Evolutionary conservation across 1,140 invertebrate species (phyloP), one percentile per base, ranked within the genome.

Genomic region (Venustaconcha ellipsiformis): DNA sequence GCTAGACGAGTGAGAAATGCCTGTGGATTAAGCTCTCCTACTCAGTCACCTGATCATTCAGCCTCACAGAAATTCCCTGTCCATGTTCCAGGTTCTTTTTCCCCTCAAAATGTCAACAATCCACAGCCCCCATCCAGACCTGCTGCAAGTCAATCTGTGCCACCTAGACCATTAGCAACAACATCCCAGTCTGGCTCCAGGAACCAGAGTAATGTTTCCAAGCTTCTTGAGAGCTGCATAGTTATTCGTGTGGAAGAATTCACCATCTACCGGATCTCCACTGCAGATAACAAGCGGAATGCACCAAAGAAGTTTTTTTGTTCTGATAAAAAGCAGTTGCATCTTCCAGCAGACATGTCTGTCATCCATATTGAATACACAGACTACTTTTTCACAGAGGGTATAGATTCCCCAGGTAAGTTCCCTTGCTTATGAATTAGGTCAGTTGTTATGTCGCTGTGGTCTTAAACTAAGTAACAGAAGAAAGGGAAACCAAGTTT

Each of bases 341-440:
- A 94, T 66, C 92, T 98, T 80, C 97, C 97, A 14, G 93, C 94
- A 60, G 96, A 98, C 86, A 94, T 96, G 76, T 95, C 95, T 59
- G 93, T 97, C 63, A 86, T 99, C 57, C 97, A 99, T 90, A 94
- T 97, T 5, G 98, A 99, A 87, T 96, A 98, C 83, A 97, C 96
- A 2, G 96, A 97, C 85, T 99, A 97, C 90, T 99, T 98, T 89
- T 99, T 98, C 91, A 96, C 97, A 15, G 96, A 96, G 66, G 96
- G 97, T 85, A 93, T 95, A 63, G 94, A 94, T 79, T 98, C 97
- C 92, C 97, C 97, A 89, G 91, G 97, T 97, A 92, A 93, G 93
- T 91, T 13, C 37, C 60, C 15, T 18, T 20, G 26, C 55, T 79
- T 26, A 17, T 5, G 30, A 20, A 66, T 8, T 66, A 17, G 37